These are phyloP conservation scores for Ochlodes sylvanus DNA, from an alignment of 2,888 invertebrate genomes.

Conservation along the genomic window DNA sequence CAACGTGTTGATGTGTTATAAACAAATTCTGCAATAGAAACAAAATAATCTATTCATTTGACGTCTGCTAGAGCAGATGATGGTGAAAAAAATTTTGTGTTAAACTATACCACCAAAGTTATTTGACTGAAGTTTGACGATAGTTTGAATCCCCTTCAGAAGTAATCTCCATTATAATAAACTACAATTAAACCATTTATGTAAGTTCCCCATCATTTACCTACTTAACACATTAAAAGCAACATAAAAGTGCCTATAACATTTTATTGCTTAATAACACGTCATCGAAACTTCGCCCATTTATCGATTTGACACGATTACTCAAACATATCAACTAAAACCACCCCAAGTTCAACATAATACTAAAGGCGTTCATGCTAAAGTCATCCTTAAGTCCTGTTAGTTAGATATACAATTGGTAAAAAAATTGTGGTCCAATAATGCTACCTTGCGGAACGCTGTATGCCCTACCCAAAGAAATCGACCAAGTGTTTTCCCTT, in stretches of 20 bases:
- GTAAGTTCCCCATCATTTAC: conserved; percentile 6
- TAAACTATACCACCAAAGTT: too few species aligned
- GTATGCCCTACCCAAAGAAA: conserved; percentile 31
- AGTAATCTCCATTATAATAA: neutral
- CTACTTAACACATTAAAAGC: conserved; percentile 27
- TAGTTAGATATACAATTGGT: neutral
- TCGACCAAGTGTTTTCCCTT: conserved; percentile 52
- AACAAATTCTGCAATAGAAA: too few species aligned
- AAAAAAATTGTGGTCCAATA: neutral
- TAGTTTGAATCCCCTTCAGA: neutral
- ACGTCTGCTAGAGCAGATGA: too few species aligned
- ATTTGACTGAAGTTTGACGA: neutral
- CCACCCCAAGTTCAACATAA: conserved; percentile 14
- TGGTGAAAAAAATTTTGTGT: too few species aligned
- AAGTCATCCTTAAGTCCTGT: neutral
- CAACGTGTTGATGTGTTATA: too few species aligned
- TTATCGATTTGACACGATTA: conserved; percentile 38
- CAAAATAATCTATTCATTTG: too few species aligned
- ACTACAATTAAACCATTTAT: conserved; percentile 16
- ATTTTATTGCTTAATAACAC: conserved; percentile 37
- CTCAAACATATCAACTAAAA: conserved; percentile 32
- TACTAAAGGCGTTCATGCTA: neutral
- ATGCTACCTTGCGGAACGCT: conserved; percentile 17
- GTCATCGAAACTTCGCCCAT: conserved; percentile 38
- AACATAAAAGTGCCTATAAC: conserved; percentile 29